Conservation (phyloP, 35 echinoderm and acorn worm species). For the Acanthaster planci region DNA sequence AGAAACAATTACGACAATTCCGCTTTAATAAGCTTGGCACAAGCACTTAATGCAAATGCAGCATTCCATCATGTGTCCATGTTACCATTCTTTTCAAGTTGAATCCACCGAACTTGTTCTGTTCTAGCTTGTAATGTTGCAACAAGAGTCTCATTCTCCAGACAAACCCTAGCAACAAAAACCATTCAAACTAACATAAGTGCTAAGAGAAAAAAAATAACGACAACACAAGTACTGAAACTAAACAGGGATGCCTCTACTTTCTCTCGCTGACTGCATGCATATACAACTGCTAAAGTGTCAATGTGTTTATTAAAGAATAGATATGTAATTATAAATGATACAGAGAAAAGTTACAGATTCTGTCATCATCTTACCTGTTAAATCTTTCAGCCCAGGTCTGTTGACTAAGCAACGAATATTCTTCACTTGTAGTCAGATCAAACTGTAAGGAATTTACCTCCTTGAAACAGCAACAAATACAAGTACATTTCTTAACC, state of each 20-base stretch:
- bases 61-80: neutral
- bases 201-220: no score
- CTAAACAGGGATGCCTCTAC: no score
- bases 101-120: conserved; percentile 72
- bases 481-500: neutral
- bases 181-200: no score
- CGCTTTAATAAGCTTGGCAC: no score
- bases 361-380: conserved; percentile 53
- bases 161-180: conserved; percentile 59
- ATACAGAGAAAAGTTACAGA: no score
- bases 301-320: no score
- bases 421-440: conserved; percentile 56
- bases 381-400: conserved; percentile 92
- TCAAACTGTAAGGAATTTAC: conserved; percentile 96
- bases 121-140: conserved; percentile 72
- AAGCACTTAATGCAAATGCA: no score
- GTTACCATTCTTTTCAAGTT: conserved; percentile 87
- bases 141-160: conserved; percentile 85
- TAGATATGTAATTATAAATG: no score
- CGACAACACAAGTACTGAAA: no score
- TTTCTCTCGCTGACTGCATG: no score
- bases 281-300: no score
- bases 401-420: conserved; percentile 66
- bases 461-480: conserved; percentile 47
- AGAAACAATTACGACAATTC: no score